Conservation (phyloP, 30 jellyfish, hydroid and myxozoan species). For the Hydra vulgaris region DNA sequence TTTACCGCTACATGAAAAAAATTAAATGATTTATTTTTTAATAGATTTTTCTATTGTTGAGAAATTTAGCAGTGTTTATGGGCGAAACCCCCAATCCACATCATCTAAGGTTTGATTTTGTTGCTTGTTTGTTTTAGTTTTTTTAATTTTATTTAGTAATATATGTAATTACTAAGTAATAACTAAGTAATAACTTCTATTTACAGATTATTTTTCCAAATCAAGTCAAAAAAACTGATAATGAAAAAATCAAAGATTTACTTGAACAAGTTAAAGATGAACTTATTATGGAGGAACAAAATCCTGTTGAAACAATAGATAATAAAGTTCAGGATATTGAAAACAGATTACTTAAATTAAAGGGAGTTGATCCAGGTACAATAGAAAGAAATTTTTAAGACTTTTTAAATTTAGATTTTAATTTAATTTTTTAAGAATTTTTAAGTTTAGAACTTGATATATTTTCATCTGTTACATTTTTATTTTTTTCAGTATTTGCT, state of each 20-base stretch:
- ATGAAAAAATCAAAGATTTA: slow-evolving; percentile 11
- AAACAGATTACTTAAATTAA: slow-evolving; percentile 40
- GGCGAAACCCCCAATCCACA: background rate
- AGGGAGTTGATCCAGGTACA: slow-evolving; percentile 70
- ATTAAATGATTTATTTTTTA: no score
- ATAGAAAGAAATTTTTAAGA: background rate
- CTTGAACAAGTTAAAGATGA: slow-evolving; percentile 15
- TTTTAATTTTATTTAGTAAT: no score
- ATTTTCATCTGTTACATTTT: no score
- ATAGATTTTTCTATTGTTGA: background rate
- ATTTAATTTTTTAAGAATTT: no score
- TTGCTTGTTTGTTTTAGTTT: background rate
- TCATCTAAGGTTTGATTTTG: background rate
- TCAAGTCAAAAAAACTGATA: background rate
- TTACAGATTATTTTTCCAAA: background rate
- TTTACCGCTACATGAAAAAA: no score
- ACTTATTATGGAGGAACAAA: background rate
- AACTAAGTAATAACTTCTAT: no score
- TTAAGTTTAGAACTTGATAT: no score
- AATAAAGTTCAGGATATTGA: slow-evolving; percentile 2
- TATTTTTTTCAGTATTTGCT: no score
- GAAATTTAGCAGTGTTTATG: background rate
- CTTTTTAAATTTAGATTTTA: no score
- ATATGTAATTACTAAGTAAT: no score
- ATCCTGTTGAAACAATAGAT: background rate